Evolutionary conservation across 2,113 vertebrate species (phyloP).

Genomic region (Hippolais icterina): DNA sequence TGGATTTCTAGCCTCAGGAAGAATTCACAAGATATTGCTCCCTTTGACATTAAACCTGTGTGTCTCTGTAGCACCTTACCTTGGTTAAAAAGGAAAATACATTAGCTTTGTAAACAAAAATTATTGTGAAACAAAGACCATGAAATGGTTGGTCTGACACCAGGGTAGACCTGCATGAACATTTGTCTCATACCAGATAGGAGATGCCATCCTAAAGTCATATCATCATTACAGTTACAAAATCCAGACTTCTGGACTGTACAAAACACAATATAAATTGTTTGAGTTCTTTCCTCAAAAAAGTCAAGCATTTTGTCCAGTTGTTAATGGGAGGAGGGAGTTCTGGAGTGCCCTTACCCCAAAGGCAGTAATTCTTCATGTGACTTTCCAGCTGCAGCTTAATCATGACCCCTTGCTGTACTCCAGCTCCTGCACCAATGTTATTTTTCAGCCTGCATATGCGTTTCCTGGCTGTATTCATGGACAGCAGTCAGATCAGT

Average conservation of each 20-base stretch:
- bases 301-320: background rate
- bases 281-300: background rate
- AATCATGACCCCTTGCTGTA: background rate
- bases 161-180: background rate
- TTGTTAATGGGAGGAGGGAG: background rate
- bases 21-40: background rate
- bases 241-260: background rate
- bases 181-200: background rate
- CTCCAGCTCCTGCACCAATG: background rate
- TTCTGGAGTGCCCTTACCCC: background rate
- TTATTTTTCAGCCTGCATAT: background rate
- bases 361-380: background rate
- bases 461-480: background rate
- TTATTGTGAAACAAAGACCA: background rate
- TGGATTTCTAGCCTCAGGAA: background rate
- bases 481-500: background rate
- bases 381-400: background rate
- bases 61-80: background rate
- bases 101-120: background rate
- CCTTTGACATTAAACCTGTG: background rate
- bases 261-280: background rate
- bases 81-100: background rate
- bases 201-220: background rate
- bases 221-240: background rate
- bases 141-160: background rate